Conservation (phyloP, 2,888 invertebrate genomes). For the Neocrepidodera transversa region DNA sequence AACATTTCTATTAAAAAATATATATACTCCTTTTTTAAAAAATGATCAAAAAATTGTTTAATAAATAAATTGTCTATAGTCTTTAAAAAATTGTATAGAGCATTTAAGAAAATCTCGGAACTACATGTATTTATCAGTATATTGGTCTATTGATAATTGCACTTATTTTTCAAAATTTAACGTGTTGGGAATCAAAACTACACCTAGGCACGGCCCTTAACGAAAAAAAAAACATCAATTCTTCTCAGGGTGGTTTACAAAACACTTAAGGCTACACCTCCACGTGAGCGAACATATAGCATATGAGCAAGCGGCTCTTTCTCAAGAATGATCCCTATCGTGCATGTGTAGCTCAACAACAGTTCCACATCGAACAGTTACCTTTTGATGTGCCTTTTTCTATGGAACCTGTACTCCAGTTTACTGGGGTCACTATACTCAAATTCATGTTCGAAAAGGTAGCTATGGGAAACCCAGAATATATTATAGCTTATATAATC, state of each 20-base stretch:
- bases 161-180: too few relatives aligned
- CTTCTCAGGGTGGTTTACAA: not conserved
- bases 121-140: too few relatives aligned
- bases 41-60: too few relatives aligned
- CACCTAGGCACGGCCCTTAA: too few relatives aligned
- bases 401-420: not conserved
- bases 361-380: conserved; percentile 4
- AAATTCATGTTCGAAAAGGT: not conserved
- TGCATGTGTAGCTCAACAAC: not conserved
- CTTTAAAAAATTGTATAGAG: too few relatives aligned
- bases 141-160: too few relatives aligned
- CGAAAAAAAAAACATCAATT: not conserved
- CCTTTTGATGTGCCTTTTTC: conserved; percentile 8
- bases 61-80: too few relatives aligned
- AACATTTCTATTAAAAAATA: too few relatives aligned
- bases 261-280: not conserved
- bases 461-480: conserved; percentile 6
- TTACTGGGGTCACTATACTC: not conserved
- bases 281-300: conserved; percentile 3
- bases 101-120: too few relatives aligned
- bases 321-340: not conserved
- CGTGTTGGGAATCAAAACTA: too few relatives aligned
- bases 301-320: not conserved
- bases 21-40: too few relatives aligned
- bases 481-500: conserved; percentile 2